A percentile compares a stretch with the other conserved stretches of the same genome.
Conservation (phyloP, 2,797 vertebrate species). For the Bucorvus abyssinicus region DNA sequence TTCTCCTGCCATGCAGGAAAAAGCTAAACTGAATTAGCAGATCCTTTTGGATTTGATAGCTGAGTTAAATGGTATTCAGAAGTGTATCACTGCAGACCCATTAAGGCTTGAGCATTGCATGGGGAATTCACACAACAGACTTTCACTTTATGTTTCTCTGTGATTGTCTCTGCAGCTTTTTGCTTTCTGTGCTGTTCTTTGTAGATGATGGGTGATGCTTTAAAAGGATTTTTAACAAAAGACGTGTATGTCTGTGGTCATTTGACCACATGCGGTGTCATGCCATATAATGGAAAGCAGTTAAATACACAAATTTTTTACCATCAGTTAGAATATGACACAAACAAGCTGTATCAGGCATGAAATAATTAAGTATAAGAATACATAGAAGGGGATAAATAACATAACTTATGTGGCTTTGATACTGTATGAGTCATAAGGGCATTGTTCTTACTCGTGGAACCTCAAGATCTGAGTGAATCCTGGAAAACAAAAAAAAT, state of each 20-base stretch:
- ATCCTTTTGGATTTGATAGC: not conserved
- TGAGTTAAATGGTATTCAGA: not conserved
- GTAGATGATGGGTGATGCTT: not conserved
- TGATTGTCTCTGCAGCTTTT: not conserved
- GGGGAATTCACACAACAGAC: not conserved
- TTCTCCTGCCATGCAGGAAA: not conserved
- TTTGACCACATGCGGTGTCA: not conserved
- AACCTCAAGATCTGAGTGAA: not conserved
- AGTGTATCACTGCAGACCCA: not conserved
- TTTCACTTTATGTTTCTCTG: not conserved
- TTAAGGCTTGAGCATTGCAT: not conserved
- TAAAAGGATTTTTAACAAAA: slow-evolving; percentile 7
- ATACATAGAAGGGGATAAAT: not conserved
- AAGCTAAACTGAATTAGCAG: not conserved
- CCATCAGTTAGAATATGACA: not conserved
- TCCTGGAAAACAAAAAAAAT: not conserved
- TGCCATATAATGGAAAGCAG: not conserved
- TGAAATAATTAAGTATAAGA: not conserved
- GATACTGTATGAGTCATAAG: not conserved
- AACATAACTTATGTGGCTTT: not conserved
- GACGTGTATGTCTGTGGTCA: not conserved
- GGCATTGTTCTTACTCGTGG: not conserved
- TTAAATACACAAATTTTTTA: not conserved
- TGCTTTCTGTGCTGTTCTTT: not conserved
- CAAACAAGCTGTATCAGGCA: not conserved